Evolutionary conservation across 2,888 invertebrate genomes (phyloP), one percentile per base, ranked within the genome.

Genomic region (Vannuccia rotundouncinata): DNA sequence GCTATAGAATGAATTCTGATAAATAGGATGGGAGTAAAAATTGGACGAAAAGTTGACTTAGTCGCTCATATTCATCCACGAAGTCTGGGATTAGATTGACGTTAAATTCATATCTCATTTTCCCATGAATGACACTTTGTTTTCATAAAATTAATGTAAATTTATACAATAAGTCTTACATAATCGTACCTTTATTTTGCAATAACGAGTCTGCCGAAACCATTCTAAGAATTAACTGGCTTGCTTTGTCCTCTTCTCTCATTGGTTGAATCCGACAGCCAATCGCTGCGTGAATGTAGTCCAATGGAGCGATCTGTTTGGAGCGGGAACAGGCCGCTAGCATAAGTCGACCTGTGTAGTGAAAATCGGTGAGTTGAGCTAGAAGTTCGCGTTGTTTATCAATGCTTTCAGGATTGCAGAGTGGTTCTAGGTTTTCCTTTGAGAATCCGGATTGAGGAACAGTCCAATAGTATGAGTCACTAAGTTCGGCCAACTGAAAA

Each of bases 391-490:
- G 82, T 78, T 88, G 85, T 1, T 84, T 79, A 78, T 86, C 84
- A 29, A 89, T 83, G 29, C 83, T 83, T 28, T 84, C 77, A 76
- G 84, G 82, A 66, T 84, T 83, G 74, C 85, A 84, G 0, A 90
- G 85, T 2, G 89, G 88, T 30, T 83, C 83, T 17, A 90, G 84
- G 80, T 85, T 85, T 81, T 89, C 88, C 83, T 85, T 86, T 27
- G 87, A 86, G 82, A 85, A 90, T 17, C 89, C 89, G 45, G 86
- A 85, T 59, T 85, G 83, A 25, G 90, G 90, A 45, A 90, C 85
- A 45, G 89, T 83, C 77, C 88, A 85, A 84, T 89, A 90, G 84
- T 89, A 90, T 81, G 89, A 88, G 84, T 88, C 89, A 76, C 89
- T 88, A 75, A 89, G 83, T 59, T 87, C 85, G 10, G 86, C 85